phyloP scores from a whole-genome alignment of 2,113 vertebrate genomes.

The Hepsetus odoe region DNA sequence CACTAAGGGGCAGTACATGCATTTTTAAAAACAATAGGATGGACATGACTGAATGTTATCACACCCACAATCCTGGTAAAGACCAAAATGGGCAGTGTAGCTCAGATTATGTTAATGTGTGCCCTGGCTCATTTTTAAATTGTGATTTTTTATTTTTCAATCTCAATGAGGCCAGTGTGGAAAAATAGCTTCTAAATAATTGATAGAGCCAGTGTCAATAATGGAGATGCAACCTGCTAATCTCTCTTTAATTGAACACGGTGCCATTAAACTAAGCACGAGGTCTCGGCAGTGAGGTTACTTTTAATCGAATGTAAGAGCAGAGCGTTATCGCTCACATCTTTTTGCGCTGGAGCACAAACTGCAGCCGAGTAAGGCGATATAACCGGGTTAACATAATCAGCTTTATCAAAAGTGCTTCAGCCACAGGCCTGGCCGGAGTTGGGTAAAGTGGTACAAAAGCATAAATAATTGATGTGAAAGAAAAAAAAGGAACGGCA shows the following conservation, averaged over 20 bases:
- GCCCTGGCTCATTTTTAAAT: background rate
- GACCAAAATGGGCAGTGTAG: background rate
- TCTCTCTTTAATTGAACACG: background rate
- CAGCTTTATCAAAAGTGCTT: constrained; percentile 47
- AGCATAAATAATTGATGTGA: constrained; percentile 60
- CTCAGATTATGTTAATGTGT: background rate
- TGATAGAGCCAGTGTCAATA: constrained; percentile 3
- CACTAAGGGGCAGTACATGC: constrained; percentile 41
- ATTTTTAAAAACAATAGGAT: background rate
- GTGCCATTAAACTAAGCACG: constrained; percentile 15
- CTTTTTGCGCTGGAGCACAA: constrained; percentile 25
- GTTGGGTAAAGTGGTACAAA: constrained; percentile 51
- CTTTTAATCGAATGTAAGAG: constrained; percentile 17
- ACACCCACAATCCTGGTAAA: background rate
- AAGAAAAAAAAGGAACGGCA: constrained; percentile 58
- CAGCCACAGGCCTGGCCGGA: constrained; percentile 33
- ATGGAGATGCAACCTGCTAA: background rate
- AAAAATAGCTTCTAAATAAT: constrained; percentile 18
- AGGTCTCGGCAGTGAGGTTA: constrained; percentile 20
- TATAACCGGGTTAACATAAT: constrained; percentile 59
- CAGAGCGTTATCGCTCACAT: constrained; percentile 29
- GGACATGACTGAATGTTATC: background rate
- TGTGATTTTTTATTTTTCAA: constrained; percentile 7
- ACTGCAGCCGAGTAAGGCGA: constrained; percentile 48
- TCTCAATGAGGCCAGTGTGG: constrained; percentile 3